Base-by-base conservation (phyloP, 2,888 invertebrate genomes). In the Volucella bombylans region DNA sequence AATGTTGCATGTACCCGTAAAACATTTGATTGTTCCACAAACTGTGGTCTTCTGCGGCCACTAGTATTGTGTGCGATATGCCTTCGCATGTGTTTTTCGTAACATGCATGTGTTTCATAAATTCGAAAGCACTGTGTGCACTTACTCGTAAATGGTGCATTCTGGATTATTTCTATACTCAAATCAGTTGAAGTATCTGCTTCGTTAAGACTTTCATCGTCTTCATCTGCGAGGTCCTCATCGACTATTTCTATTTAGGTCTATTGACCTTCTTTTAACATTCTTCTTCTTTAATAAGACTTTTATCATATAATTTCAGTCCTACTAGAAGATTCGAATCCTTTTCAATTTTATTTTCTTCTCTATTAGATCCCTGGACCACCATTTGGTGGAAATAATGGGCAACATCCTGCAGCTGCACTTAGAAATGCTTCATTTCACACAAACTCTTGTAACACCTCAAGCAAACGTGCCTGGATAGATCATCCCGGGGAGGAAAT, bases 381-480 rank as follows among this genome's bases (percentile, higher is more conserved):
- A 4, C 0, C 0, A 2, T 57, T 39, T 57, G 57, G 2, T 12
- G 41, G 10, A 38, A 39, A 10, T 57, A 57, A 39, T 57, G 57
- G 8, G 9, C 39, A 6, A 57, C 57, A 57, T 57, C 57, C 15
- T 57, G 57, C 12, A 57, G 23, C 39, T 57, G 57, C 57, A 39
- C n/a, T 14, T 57, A 57, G 39, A 57, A 57, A 14, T 41, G 57
- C 39, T 57, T 57, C 39, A 57, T 39, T 14, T 57, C 57, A n/a
- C 14, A 57, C 1, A 57, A 9, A n/a, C 39, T 57, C 14, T 57
- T 57, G 14, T 57, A 57, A 8, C 57, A 57, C 9, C 39, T 8
- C 9, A 57, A 57, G 14, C 57, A 57, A 12, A 57, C 14, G 39
- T 39, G 41, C 10, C n/a, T n/a, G 1, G 14, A 9, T 8, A 57